Evolutionary conservation across 2,797 vertebrate species (phyloP), one percentile per base, ranked within the genome.

Genomic region (Hydrocynus forskahlii): DNA sequence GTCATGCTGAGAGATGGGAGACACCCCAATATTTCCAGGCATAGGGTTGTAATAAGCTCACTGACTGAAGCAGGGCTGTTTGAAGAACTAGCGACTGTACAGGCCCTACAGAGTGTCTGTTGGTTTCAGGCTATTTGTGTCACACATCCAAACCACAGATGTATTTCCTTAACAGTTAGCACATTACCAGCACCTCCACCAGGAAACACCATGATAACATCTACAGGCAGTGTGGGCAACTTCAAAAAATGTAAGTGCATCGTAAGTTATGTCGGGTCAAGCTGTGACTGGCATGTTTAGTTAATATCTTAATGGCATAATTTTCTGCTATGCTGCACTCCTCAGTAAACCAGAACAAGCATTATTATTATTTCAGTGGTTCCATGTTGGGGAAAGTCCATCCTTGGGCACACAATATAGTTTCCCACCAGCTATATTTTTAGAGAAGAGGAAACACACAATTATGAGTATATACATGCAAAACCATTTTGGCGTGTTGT

Each of bases 211-310:
- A 82, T 86, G 89, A 87, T 81, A 91, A 87, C 81, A 87, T 77
- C 84, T 82, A 16, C 59, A 77, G 88, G 82, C 88, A 79, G 78
- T 74, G n/a, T 50, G 35, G 81, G 84, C 80, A 86, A 87, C 82
- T 88, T 54, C 84, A 80, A 88, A 76, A 85, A 90, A 85, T 87
- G 69, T 72, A 76, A 29, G 87, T 67, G 25, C 77, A 71, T 1
- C 25, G 80, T 69, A 80, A 45, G 78, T 79, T 78, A 59, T 83
- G 29, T 80, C 19, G 63, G 68, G 16, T 86, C 86, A 86, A 87
- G 86, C 54, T 84, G 88, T 93, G 92, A 93, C 85, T 91, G 93
- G 86, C 92, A 92, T 94, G 93, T 94, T 95, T 93, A 92, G 87
- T 86, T 67, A 91, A 84, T 66, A 88, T 76, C 82, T 71, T 91